Evolutionary conservation across 2,888 invertebrate species (phyloP).

Genomic region (Perithous albicinctus): DNA sequence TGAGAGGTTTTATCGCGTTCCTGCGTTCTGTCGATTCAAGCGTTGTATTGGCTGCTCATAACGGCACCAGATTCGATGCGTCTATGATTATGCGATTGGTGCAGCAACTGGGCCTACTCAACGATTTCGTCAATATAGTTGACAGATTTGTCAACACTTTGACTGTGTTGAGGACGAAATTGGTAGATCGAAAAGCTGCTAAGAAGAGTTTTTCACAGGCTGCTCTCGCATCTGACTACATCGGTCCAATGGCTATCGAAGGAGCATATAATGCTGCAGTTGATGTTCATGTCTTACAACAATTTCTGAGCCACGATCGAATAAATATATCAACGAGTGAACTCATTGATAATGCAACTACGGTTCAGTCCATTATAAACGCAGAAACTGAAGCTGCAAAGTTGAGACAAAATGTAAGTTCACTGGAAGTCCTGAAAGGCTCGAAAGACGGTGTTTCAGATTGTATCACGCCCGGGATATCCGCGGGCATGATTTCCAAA

Average conservation of each 20-base stretch:
- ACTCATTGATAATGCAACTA: constrained; percentile 23
- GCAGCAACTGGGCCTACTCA: neutral
- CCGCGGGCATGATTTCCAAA: neutral
- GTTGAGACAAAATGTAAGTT: neutral
- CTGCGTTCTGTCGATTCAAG: constrained; percentile 16
- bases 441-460: constrained; percentile 2
- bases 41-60: constrained; percentile 48
- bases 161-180: constrained; percentile 37
- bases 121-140: constrained; percentile 15
- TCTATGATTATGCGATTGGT: constrained; percentile 29
- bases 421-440: neutral
- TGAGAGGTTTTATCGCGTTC: constrained; percentile 25
- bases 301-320: constrained; percentile 33
- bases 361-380: neutral
- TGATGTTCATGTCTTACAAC: constrained; percentile 31
- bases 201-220: constrained; percentile 36
- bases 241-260: constrained; percentile 3
- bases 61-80: constrained; percentile 49
- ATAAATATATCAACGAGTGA: constrained; percentile 37
- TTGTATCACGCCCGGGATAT: neutral
- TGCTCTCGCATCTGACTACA: constrained; percentile 42
- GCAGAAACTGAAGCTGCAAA: neutral
- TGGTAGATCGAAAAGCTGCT: constrained; percentile 24
- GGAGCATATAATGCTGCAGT: constrained; percentile 47
- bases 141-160: constrained; percentile 47